Base-by-base conservation (phyloP, 1,140 invertebrate genomes). In the Caenorhabditis remanei region DNA sequence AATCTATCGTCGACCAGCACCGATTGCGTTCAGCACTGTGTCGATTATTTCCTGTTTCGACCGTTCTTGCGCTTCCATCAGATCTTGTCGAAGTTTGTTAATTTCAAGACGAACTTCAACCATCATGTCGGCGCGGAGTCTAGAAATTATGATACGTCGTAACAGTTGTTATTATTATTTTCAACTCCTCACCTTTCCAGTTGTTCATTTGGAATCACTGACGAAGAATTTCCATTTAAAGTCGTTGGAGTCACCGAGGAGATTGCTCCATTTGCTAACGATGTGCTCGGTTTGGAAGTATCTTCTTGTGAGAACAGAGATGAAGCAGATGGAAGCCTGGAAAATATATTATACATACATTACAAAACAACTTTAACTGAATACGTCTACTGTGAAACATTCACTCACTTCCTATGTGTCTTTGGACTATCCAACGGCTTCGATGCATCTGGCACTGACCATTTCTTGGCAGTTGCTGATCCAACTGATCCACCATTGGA, bases 91-190 rank as follows among this genome's bases (percentile, higher is more conserved):
- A 19, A 75, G 40, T n/a, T 75, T 75, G 43, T 75, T 75, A 14
- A 75, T 75, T 46, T 75, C 67, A 5, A 75, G 67, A 46, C 67
- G 67, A 11, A 75, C 13, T 46, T 75, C 67, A 4, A 75, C 67
- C 67, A 75, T 75, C 24, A 75, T 46, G n/a, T 75, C 67, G n/a
- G 67, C 67, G n/a, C 67, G 67, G 19, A 75, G 67, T 75, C 71
- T 79, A 32, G 32, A 32, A 32, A 1, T 32, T 32, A 32, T 32
- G 32, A 32, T 32, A 32, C 32, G 32, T 32, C 32, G 32, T 32
- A 32, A 32, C 32, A 32, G 32, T 32, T 32, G 32, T 0, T 2
- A 32, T 32, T 32, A 32, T 32, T 32, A 32, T 32, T 32, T 32
- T 32, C 32, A 32, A 32, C 32, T 32, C 32, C 19, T 19, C 40